Evolutionary conservation across 1,140 invertebrate genomes (phyloP), one percentile per base, ranked within the genome.

Genomic region (Chrysopa pallens): DNA sequence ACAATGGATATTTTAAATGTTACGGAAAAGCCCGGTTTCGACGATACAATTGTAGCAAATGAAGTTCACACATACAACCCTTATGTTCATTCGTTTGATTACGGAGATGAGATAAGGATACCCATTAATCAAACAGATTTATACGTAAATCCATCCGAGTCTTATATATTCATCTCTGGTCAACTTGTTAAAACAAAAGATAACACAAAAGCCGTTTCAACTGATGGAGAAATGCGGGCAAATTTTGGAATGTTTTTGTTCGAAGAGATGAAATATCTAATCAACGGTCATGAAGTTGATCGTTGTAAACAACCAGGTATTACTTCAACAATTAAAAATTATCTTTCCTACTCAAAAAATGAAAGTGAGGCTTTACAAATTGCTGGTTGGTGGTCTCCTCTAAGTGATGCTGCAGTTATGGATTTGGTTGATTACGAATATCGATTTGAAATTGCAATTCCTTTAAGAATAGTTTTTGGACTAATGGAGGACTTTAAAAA

Each of bases 91-190:
- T 23, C 27, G 15, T 49, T 47, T 37, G 41, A 45, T 8, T 35
- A 47, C 14, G 47, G 46, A 31, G 51, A 49, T 46, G 45, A 52
- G 46, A 51, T 51, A 42, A 35, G 51, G 8, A 52, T 52, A 41
- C 42, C 47, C 8, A 49, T 52, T 14, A 28, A 48, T 36, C 43
- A 48, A 42, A 42, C 46, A 40, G 51, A 54, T 42, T 40, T 47
- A 4, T 52, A 46, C 39, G 46, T 48, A n/a, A 38, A 51, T 23
- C 50, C 51, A 8, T 33, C 39, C 11, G 45, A 50, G 8, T 50
- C 50, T 42, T 43, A 37, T 29, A 29, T 53, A 36, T 54, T 51
- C 38, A 50, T 55, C n/a, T 52, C 54, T 36, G 52, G 52, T 17
- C 43, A 41, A 46, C 44, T 51, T 38, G 36, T 48, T 28, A 48